Conservation (phyloP, 1,140 invertebrate genomes). For the Rhopalosiphum padi region DNA sequence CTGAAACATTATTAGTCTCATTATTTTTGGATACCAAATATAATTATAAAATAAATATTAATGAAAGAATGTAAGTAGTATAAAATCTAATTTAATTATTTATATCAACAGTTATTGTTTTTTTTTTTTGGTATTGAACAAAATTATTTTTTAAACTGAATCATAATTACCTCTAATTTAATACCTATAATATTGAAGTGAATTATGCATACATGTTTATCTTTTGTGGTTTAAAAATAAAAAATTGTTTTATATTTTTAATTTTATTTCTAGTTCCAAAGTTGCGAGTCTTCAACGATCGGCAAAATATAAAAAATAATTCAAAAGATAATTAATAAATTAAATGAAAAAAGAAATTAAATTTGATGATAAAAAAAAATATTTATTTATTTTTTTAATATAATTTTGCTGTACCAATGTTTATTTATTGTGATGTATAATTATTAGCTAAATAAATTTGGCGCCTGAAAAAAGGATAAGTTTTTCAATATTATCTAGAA, state of each 20-base stretch:
- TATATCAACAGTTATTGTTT: neutral
- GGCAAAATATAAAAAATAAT: neutral
- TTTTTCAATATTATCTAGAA: too few species aligned
- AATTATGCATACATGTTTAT: neutral
- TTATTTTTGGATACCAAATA: neutral
- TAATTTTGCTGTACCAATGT: neutral
- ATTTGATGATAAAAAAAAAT: neutral
- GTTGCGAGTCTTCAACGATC: neutral
- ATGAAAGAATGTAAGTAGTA: conserved; percentile 24
- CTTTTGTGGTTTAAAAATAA: neutral
- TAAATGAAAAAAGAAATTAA: neutral
- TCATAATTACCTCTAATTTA: neutral
- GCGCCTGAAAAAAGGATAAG: too few species aligned
- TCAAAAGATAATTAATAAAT: neutral
- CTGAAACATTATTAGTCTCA: neutral
- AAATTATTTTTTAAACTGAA: too few species aligned
- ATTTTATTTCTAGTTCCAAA: neutral
- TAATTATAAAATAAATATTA: neutral
- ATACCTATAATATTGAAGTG: neutral
- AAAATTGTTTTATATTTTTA: neutral
- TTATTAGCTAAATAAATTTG: too few species aligned
- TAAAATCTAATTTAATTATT: neutral
- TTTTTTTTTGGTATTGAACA: neutral
- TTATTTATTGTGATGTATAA: neutral
- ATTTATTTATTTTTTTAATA: neutral